These are phyloP conservation scores for Barbus barbus DNA, from an alignment of 2,113 vertebrate species.

Conservation along the genomic window DNA sequence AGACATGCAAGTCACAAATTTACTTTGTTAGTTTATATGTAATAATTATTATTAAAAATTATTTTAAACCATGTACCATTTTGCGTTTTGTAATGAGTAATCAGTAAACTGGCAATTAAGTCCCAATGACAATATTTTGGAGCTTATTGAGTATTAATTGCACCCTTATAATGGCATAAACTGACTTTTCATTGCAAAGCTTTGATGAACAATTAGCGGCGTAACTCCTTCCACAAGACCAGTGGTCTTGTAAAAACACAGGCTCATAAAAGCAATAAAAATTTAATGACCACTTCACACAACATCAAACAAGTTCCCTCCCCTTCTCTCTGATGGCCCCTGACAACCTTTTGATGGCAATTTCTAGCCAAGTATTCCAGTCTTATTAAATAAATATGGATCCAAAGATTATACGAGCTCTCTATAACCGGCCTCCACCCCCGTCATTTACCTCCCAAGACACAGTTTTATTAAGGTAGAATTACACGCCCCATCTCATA, in stretches of 20 bases:
- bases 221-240: neutral
- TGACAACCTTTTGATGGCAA: slow-evolving; percentile 81
- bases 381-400: slow-evolving; percentile 77
- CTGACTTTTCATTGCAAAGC: neutral
- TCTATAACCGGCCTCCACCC: slow-evolving; percentile 52
- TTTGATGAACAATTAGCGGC: slow-evolving; percentile 12
- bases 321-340: slow-evolving; percentile 76
- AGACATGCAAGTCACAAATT: neutral
- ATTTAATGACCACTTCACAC: slow-evolving; percentile 60
- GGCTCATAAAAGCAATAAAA: slow-evolving; percentile 52
- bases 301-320: slow-evolving; percentile 59
- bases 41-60: no score
- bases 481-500: slow-evolving; percentile 61
- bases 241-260: neutral
- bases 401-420: slow-evolving; percentile 77
- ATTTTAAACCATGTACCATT: neutral
- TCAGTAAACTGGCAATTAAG: neutral
- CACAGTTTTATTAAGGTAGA: slow-evolving; percentile 61
- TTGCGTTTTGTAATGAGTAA: neutral
- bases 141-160: neutral
- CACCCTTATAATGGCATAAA: neutral
- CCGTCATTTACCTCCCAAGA: slow-evolving; percentile 52
- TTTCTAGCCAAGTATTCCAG: slow-evolving; percentile 70
- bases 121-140: neutral
- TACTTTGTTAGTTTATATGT: no score